Percentiles rank a stretch among this genome's conserved stretches.
Evolutionary conservation across 2,888 invertebrate genomes (phyloP).

Genomic region (Copidosoma aretas): DNA sequence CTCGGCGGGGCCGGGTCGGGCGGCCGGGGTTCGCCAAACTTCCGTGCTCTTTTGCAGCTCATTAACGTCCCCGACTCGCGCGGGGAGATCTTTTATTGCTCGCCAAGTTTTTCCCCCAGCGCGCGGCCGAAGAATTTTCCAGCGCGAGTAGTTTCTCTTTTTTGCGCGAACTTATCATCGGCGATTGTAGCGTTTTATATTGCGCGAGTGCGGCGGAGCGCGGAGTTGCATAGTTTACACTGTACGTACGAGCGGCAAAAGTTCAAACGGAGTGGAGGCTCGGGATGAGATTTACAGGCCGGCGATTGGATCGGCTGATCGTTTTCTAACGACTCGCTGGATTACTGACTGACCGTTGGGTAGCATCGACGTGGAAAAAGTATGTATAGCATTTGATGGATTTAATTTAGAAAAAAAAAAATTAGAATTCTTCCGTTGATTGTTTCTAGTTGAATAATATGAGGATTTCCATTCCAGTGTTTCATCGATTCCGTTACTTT

Average conservation of each 20-base stretch:
- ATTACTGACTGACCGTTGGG: conserved; percentile 9
- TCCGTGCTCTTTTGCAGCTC: conserved; percentile 13
- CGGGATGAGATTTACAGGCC: conserved; percentile 21
- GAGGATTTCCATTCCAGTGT: too few relatives aligned
- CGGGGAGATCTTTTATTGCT: conserved; percentile 12
- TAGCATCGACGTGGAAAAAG: too few relatives aligned
- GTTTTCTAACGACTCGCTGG: conserved; percentile 23
- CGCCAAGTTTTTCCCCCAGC: conserved; percentile 4
- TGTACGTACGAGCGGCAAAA: conserved; percentile 41
- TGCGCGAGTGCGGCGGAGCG: not conserved
- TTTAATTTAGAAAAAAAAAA: too few relatives aligned
- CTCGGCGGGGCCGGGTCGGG: too few relatives aligned
- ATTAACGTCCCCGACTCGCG: conserved; percentile 12
- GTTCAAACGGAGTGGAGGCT: conserved; percentile 24
- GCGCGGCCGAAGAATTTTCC: not conserved
- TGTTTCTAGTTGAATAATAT: too few relatives aligned
- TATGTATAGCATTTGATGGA: too few relatives aligned
- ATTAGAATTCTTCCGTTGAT: too few relatives aligned
- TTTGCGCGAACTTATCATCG: too few relatives aligned
- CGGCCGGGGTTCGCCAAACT: conserved; percentile 6
- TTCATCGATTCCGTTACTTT: too few relatives aligned
- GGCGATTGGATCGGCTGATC: conserved; percentile 8
- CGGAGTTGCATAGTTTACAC: conserved; percentile 51
- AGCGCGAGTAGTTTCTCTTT: not conserved
- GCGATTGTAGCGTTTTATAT: not conserved